Evolutionary conservation across 2,113 vertebrate genomes (phyloP).

Genomic region (Triplophysa tibetana): DNA sequence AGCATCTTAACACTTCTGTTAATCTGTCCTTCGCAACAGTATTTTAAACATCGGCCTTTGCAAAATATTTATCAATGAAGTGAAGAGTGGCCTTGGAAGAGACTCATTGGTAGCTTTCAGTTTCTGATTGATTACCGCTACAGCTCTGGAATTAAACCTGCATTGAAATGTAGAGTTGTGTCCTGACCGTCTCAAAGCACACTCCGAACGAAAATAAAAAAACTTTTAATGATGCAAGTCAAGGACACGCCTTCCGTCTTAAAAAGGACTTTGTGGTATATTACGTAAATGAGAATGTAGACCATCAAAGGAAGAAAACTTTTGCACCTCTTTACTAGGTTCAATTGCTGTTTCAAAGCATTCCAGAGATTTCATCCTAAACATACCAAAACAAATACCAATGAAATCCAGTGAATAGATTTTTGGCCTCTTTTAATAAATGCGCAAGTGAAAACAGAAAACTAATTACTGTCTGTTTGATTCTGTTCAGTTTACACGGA

Average conservation of each 20-base stretch:
- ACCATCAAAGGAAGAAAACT: background rate
- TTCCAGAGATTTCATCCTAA: background rate
- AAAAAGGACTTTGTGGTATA: background rate
- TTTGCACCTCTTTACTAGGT: background rate
- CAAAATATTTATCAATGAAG: constrained; percentile 11
- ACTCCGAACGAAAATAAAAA: background rate
- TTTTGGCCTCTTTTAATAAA: background rate
- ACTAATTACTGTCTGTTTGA: background rate
- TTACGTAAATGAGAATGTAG: background rate
- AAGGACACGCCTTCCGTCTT: background rate
- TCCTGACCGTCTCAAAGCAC: background rate
- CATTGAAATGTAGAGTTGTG: background rate
- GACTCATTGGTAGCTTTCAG: background rate
- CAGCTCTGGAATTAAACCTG: background rate
- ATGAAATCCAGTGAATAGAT: background rate
- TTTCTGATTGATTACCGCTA: background rate
- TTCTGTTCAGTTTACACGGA: background rate
- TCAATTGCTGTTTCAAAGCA: background rate
- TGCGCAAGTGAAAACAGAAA: background rate
- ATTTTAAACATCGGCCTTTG: constrained; percentile 9
- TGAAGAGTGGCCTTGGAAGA: background rate
- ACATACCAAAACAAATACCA: background rate
- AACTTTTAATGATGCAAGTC: constrained; percentile 16
- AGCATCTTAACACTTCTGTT: no score
- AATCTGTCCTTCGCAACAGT: background rate